phyloP scores from a whole-genome alignment of 1,140 invertebrate genomes.

The Bombus picipes region DNA sequence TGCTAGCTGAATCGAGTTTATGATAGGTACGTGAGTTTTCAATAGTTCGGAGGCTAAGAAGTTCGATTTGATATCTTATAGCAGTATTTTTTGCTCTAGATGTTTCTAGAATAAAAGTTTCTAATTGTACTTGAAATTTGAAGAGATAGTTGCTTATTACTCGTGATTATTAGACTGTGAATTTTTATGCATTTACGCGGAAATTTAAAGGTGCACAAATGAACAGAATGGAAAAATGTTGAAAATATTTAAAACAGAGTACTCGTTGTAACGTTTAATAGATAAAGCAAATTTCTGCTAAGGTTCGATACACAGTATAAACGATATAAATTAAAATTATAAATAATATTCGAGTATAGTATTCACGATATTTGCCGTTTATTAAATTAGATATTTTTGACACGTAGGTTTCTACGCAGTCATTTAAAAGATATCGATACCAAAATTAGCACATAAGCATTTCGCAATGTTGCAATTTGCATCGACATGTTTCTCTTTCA shows the following conservation, averaged over 20 bases:
- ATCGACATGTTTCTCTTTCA: background rate
- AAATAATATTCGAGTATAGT: background rate
- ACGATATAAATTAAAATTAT: too few species aligned
- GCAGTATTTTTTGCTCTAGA: background rate
- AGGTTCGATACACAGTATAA: too few species aligned
- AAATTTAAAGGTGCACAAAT: too few species aligned
- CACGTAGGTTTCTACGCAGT: background rate
- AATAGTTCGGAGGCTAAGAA: background rate
- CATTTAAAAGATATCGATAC: background rate
- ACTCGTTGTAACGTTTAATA: too few species aligned
- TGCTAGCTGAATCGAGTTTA: background rate
- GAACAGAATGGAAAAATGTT: too few species aligned
- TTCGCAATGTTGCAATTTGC: background rate
- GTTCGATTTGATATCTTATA: background rate
- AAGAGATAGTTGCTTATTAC: background rate
- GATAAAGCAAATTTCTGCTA: too few species aligned
- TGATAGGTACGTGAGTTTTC: background rate
- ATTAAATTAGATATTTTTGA: background rate
- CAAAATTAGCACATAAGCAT: background rate
- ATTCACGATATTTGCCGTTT: background rate
- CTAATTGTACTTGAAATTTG: background rate
- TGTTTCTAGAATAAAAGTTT: background rate
- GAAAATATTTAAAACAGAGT: too few species aligned
- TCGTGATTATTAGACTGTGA: background rate
- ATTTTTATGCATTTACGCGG: too few species aligned